Conservation (phyloP, 2,888 invertebrate genomes). For the Anaspis maculata region DNA sequence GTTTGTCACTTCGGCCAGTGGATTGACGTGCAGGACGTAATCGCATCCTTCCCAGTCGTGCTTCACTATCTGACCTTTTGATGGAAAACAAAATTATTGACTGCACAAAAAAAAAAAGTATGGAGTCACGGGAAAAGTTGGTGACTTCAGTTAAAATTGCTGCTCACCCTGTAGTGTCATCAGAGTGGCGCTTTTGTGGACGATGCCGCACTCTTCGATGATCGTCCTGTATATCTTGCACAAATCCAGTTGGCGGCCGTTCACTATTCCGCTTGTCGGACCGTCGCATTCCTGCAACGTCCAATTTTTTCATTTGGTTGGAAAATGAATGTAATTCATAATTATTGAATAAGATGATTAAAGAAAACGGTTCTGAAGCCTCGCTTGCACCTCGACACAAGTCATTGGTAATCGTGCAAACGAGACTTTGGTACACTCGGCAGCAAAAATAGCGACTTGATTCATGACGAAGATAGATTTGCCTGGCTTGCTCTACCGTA, state of each 20-base stretch:
- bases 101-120: background rate
- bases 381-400: no score
- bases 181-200: constrained; percentile 48
- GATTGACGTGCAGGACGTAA: constrained; percentile 52
- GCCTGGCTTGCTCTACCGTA: no score
- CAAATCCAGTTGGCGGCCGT: constrained; percentile 46
- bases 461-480: no score
- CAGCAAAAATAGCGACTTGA: no score
- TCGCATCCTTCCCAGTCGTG: constrained; percentile 54
- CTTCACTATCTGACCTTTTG: constrained; percentile 47
- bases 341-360: no score
- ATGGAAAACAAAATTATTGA: constrained; percentile 11
- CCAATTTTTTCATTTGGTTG: constrained; percentile 1
- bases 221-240: constrained; percentile 52
- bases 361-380: background rate
- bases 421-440: no score
- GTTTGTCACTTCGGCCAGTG: constrained; percentile 36
- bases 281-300: constrained; percentile 45
- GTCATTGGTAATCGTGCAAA: no score
- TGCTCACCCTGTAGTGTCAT: constrained; percentile 47
- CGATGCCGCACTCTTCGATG: constrained; percentile 47
- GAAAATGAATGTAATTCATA: no score
- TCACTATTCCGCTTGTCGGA: constrained; percentile 46
- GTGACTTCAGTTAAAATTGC: background rate
- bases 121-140: background rate